phyloP scores from a whole-genome alignment of 2,797 vertebrate genomes.

The Sebastes minor region DNA sequence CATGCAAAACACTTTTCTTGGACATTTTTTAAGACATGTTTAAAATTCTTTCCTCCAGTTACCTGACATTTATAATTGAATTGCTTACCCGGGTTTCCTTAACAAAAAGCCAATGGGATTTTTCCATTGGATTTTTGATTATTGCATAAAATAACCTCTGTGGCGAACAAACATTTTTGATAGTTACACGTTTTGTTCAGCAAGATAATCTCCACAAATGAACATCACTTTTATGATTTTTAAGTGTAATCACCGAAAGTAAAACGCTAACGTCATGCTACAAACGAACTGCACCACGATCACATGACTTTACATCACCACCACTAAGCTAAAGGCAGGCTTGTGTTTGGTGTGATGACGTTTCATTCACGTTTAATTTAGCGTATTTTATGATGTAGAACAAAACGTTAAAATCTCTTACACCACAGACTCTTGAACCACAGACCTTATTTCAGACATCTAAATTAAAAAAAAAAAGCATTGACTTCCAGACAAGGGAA shows the following conservation, averaged over 20 bases:
- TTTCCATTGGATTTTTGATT: not conserved
- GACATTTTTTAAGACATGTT: not conserved
- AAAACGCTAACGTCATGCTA: too few relatives aligned
- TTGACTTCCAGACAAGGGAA: not conserved
- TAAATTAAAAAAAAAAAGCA: not conserved
- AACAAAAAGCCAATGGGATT: not conserved
- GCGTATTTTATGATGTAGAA: not conserved
- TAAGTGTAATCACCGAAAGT: too few relatives aligned
- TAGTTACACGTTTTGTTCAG: not conserved
- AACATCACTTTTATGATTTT: not conserved
- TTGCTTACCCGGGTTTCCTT: not conserved
- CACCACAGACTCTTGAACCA: not conserved
- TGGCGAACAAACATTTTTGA: not conserved
- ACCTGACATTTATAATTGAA: not conserved
- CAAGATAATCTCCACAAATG: too few relatives aligned
- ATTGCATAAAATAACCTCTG: not conserved
- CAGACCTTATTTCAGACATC: not conserved
- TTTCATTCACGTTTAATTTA: too few relatives aligned
- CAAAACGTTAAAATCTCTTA: not conserved
- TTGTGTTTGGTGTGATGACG: too few relatives aligned
- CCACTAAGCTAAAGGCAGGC: too few relatives aligned
- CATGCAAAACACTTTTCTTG: fast-evolving
- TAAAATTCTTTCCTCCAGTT: not conserved
- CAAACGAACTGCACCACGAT: too few relatives aligned
- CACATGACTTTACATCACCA: too few relatives aligned